Evolutionary conservation across 2,888 invertebrate genomes (phyloP), one percentile per base, ranked within the genome.

Genomic region (Bugula neritina): DNA sequence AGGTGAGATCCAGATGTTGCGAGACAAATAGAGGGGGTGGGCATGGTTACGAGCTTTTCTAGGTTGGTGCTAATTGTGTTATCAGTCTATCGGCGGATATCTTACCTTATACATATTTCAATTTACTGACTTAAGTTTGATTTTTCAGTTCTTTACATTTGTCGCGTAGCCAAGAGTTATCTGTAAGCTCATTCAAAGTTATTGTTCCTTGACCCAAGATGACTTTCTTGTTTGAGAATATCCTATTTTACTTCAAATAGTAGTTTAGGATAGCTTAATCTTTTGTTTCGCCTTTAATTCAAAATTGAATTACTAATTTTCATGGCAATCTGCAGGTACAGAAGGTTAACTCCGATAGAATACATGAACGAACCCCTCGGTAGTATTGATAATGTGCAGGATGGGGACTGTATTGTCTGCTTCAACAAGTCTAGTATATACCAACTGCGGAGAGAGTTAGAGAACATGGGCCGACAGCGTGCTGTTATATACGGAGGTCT

Each of bases 391-490:
- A 90, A 92, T 80, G 89, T 98, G 5, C 86, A 87, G 80, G 90
- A 93, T 0, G 99, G 99, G n/a, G 99, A 99, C 86, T 99, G 98
- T 85, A 93, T 99, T 81, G 99, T 99, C 52, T 99, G 98, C 85
- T 99, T 99, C 86, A 95, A 90, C 86, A 98, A 97, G 87, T 92
- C 92, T 82, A 94, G 96, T 83, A 95, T 99, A 82, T 98, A 94
- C 85, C 88, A 90, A 76, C 91, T 96, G 74, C 92, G 94, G 71
- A 88, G 92, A 77, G 89, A 90, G 78, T 76, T 84, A 69, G 87
- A 88, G 85, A 87, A 80, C 76, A 88, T 89, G 73, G 93, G 94
- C 0, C 89, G 89, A 80, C 92, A 95, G 87, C 93, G 93, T 35
- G 97, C 98, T 73, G 96, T 99, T 1, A 98, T 99, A 82, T 99